Percentiles rank a stretch among this genome's conserved stretches.
These are phyloP conservation scores for Scylla paramamosain DNA, from an alignment of 1,140 invertebrate genomes.

Conservation along the genomic window DNA sequence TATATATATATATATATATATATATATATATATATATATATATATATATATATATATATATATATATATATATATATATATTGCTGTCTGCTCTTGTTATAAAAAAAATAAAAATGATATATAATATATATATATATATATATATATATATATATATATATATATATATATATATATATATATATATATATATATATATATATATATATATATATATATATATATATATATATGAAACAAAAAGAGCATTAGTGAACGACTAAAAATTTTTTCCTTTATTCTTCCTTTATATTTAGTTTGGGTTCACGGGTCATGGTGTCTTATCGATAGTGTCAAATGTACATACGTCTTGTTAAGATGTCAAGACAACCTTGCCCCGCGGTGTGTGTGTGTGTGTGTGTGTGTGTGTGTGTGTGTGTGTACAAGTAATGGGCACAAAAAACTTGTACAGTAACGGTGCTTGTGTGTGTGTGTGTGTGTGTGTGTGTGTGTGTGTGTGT, in stretches of 20 bases:
- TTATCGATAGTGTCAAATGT: no score
- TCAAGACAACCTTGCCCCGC: no score
- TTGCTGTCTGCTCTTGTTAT: not conserved
- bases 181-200: not conserved
- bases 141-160: constrained; percentile 33
- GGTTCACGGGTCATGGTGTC: no score
- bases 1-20: constrained; percentile 61
- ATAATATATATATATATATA: constrained; percentile 41
- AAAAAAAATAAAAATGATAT: constrained; percentile 35
- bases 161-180: constrained; percentile 27
- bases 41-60: constrained; percentile 31
- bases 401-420: no score
- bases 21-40: constrained; percentile 63
- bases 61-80: no score
- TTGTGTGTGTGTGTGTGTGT: constrained; percentile 32
- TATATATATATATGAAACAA: constrained; percentile 30
- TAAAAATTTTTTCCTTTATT: not conserved
- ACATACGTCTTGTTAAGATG: no score
- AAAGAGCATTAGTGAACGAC: not conserved
- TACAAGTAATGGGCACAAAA: no score
- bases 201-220: constrained; percentile 55
- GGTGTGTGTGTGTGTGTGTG: no score
- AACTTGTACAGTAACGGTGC: not conserved
- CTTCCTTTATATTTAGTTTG: no score
- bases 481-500: constrained; percentile 9